These are phyloP conservation scores for Hydropsyche betteni DNA, from an alignment of 2,888 invertebrate species.

Conservation along the genomic window DNA sequence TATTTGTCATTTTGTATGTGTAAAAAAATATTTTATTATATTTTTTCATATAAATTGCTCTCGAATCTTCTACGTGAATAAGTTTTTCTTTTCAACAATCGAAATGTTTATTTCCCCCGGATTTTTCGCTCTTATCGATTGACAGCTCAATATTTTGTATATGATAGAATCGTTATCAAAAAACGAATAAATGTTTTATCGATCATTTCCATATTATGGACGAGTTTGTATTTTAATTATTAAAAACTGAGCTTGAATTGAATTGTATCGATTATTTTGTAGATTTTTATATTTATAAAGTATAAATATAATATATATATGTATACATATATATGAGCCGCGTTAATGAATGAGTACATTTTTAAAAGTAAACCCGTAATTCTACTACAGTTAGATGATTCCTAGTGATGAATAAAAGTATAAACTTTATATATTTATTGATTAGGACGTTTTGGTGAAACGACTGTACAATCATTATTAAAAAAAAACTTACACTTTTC, in stretches of 20 bases:
- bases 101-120: too few relatives aligned
- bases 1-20: slow-evolving; percentile 25
- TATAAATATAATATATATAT: slow-evolving; percentile 33
- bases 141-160: too few relatives aligned
- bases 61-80: too few relatives aligned
- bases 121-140: too few relatives aligned
- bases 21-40: slow-evolving; percentile 3
- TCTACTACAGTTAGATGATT: slow-evolving; percentile 35
- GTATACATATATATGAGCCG: slow-evolving; percentile 39
- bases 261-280: slow-evolving; percentile 32
- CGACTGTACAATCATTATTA: slow-evolving; percentile 50
- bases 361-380: slow-evolving; percentile 35
- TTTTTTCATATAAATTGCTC: too few relatives aligned
- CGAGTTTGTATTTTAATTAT: neutral
- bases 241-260: slow-evolving; percentile 35
- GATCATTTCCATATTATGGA: too few relatives aligned
- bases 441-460: slow-evolving; percentile 44
- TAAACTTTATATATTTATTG: slow-evolving; percentile 29
- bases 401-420: slow-evolving; percentile 28
- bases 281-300: slow-evolving; percentile 33
- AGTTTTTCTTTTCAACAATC: too few relatives aligned
- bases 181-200: neutral
- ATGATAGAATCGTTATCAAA: neutral
- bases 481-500: slow-evolving; percentile 19
- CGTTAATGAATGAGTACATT: slow-evolving; percentile 38